Base-by-base conservation (phyloP, 2,888 invertebrate species). In the Microctonus aethiopoides region DNA sequence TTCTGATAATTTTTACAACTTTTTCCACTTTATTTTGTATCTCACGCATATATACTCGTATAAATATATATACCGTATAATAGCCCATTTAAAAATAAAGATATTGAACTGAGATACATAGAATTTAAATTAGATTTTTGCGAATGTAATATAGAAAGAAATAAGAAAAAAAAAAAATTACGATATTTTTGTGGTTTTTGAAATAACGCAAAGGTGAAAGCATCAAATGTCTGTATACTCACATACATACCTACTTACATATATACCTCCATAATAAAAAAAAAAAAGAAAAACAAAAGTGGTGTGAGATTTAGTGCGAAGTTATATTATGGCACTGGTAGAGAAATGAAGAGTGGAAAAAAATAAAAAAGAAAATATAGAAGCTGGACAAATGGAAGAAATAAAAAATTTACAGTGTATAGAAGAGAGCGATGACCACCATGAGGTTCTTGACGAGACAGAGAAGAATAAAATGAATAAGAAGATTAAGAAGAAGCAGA, bases 401-500 rank as follows among this genome's bases (percentile, higher is more conserved):
- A 63, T 60, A 69, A 64, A 46, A 70, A 59, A 64, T 52, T 60
- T 59, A 52, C 61, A 22, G 52, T 63, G 66, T 62, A 29, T 20
- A 29, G 60, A 68, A 72, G 74, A 72, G 73, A 72, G 73, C 72
- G 75, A 71, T 74, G 74, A 75, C 72, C 75, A 75, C 61, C 22
- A 62, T 51, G 56, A 26, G 46, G 26, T 41, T 67, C 56, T 51
- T 61, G 61, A 69, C 64, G 65, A 57, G 69, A 56, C 69, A 64
- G 60, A 26, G 63, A 26, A 57, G 32, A 67, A 36, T 63, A 59
- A 60, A 65, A 67, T 56, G 72, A 46, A 20, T 16, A 46, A 46
- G 46, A 46, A 46, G 46, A 16, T 64, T 34, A 65, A 39, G 65
- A 70, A 29, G 34, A 62, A 39, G 67, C 26, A 51, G 29, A 52